Percentiles rank a stretch among this genome's conserved stretches.
Conservation (phyloP, 2,113 vertebrate species). For the Odocoileus virginianus region DNA sequence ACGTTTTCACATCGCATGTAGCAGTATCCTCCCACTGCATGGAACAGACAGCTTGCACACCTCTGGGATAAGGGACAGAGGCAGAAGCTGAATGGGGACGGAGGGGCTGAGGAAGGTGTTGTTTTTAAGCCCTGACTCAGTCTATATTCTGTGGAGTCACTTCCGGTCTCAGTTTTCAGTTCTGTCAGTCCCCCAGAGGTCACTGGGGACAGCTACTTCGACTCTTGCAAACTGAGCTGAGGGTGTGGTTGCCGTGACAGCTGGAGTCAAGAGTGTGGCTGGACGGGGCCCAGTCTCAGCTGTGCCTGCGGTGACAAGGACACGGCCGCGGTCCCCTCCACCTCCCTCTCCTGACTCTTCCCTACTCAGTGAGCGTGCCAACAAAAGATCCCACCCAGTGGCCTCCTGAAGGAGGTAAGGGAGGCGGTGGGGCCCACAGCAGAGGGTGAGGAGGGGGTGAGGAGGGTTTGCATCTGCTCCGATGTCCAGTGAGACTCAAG, state of each 20-base stretch:
- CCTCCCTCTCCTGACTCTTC: not conserved
- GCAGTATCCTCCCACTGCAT: not conserved
- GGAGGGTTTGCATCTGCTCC: no score
- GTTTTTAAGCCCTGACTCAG: not conserved
- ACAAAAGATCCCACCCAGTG: not conserved
- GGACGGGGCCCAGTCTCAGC: not conserved
- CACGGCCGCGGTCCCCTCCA: not conserved
- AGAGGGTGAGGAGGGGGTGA: not conserved
- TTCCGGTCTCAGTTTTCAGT: not conserved
- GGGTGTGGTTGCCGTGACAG: not conserved
- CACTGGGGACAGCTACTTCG: slow-evolving; percentile 15
- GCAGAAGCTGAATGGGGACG: not conserved
- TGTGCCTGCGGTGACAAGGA: not conserved
- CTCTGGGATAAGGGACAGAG: not conserved
- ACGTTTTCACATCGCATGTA: fast-evolving
- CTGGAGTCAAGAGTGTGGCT: slow-evolving; percentile 5
- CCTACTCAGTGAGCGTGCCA: not conserved
- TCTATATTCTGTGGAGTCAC: not conserved
- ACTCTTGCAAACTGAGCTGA: not conserved
- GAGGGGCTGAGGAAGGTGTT: not conserved
- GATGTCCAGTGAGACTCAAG: not conserved
- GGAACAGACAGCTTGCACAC: no score
- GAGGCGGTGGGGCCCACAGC: not conserved
- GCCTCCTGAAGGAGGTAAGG: not conserved
- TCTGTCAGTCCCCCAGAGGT: not conserved